These are phyloP conservation scores for Ditula angustiorana DNA, from an alignment of 2,888 invertebrate genomes.

Conservation along the genomic window DNA sequence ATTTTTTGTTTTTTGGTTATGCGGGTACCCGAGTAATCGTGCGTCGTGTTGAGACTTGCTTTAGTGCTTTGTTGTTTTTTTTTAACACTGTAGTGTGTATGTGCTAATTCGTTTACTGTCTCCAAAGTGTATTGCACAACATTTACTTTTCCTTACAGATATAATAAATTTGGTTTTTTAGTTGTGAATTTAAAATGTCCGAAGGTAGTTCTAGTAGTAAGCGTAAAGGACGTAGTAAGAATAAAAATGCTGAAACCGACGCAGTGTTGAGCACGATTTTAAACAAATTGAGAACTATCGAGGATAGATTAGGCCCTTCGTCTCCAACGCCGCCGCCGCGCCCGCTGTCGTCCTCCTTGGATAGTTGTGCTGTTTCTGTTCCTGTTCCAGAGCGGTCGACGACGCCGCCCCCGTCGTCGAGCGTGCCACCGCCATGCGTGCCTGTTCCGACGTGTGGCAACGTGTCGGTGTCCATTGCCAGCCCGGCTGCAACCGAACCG, in stretches of 20 bases:
- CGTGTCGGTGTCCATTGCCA: background rate
- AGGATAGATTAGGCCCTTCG: background rate
- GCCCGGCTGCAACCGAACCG: background rate
- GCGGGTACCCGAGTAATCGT: too few species aligned
- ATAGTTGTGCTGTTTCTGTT: background rate
- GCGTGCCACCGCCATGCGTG: background rate
- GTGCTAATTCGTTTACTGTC: too few species aligned
- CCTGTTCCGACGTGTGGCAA: background rate
- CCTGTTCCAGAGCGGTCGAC: background rate
- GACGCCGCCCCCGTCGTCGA: background rate
- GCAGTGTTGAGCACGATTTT: background rate
- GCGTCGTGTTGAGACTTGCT: too few species aligned
- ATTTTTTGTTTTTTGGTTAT: background rate
- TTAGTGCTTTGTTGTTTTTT: too few species aligned
- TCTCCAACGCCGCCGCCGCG: background rate
- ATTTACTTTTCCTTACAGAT: too few species aligned
- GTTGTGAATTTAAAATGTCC: background rate
- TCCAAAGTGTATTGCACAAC: too few species aligned
- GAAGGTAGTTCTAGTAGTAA: background rate
- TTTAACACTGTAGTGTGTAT: too few species aligned
- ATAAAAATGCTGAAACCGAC: background rate
- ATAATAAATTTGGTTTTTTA: background rate
- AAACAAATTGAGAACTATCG: conserved; percentile 4
- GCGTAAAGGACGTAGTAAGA: background rate
- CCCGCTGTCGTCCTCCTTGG: background rate